Evolutionary conservation across 2,888 invertebrate species (phyloP).

Genomic region (Rhagium mordax): DNA sequence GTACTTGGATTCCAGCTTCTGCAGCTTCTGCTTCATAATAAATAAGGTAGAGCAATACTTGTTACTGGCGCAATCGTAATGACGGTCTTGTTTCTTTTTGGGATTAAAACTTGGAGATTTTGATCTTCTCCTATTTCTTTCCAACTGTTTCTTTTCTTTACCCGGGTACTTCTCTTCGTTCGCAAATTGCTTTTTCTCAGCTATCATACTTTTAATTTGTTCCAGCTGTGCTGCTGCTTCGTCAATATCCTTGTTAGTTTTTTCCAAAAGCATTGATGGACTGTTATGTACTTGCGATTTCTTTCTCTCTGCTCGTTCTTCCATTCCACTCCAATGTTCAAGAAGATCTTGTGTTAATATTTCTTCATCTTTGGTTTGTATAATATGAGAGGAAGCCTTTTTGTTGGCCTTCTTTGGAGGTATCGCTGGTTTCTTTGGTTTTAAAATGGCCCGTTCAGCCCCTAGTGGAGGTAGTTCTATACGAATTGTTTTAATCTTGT

Average conservation of each 20-base stretch:
- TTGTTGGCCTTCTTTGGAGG: neutral
- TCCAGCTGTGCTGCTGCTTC: constrained; percentile 1
- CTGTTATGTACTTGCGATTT: neutral
- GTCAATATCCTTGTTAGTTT: neutral
- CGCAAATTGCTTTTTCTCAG: neutral
- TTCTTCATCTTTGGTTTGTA: neutral
- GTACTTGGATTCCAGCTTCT: constrained; percentile 59
- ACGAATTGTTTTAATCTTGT: constrained; percentile 41
- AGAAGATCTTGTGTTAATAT: neutral
- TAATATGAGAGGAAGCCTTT: neutral
- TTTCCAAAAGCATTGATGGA: neutral
- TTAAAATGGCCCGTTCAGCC: constrained; percentile 41
- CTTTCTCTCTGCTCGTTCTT: neutral
- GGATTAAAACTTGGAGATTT: constrained; percentile 24
- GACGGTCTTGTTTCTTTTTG: constrained; percentile 32
- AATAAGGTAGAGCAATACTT: constrained; percentile 56
- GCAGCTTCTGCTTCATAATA: constrained; percentile 55
- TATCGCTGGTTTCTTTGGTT: constrained; percentile 1
- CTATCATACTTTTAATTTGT: neutral
- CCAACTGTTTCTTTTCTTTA: no score
- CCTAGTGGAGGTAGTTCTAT: constrained; percentile 46
- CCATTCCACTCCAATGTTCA: neutral
- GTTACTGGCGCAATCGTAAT: constrained; percentile 40
- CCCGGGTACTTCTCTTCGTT: no score
- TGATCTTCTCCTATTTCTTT: constrained; percentile 1